Evolutionary conservation across 2,113 vertebrate species (phyloP), one percentile per base, ranked within the genome.

Genomic region (Austrofundulus limnaeus): DNA sequence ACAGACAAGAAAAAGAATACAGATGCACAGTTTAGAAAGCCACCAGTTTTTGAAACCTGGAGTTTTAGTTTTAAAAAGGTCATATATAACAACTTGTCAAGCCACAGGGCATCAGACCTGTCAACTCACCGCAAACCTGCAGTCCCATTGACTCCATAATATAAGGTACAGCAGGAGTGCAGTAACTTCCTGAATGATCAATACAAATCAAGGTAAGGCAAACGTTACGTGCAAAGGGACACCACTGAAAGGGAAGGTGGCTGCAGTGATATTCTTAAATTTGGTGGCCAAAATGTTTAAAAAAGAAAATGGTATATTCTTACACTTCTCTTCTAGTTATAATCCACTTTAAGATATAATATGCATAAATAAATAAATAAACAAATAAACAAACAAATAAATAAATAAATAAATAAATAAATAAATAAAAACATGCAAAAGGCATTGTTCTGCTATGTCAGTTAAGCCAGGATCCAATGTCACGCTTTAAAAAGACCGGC

Each of bases 41-140:
- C 85, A 88, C 89, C 85, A 84, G 88, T 87, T 87, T 86, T 78
- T 84, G 81, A 88, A 87, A 89, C 73, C 69, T 87, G 86, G 79
- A 81, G 77, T 86, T 88, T 75, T 62, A 84, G 81, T 85, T 91
- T 86, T 84, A 89, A 77, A 89, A 77, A 91, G 86, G 83, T 85
- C 87, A 91, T 80, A 76, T 71, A 82, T 80, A 85, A 81, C 72
- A 88, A 82, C 81, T 80, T 85, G 58, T 87, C 77, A 90, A 90
- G 87, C 82, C 86, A 84, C 78, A 72, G 71, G 80, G 79, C 80
- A 84, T 85, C 72, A 71, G 87, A 86, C 89, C 87, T 86, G 80
- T 87, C 69, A 89, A 93, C 92, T 93, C 92, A 93, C 92, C 92
- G 82, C 92, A 93, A 89, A 92, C 92, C 92, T 93, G 92, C 92